A percentile compares a stretch with the other conserved stretches of the same genome.
These are phyloP conservation scores for Pterostichus niger DNA, from an alignment of 2,888 invertebrate genomes.

Conservation along the genomic window DNA sequence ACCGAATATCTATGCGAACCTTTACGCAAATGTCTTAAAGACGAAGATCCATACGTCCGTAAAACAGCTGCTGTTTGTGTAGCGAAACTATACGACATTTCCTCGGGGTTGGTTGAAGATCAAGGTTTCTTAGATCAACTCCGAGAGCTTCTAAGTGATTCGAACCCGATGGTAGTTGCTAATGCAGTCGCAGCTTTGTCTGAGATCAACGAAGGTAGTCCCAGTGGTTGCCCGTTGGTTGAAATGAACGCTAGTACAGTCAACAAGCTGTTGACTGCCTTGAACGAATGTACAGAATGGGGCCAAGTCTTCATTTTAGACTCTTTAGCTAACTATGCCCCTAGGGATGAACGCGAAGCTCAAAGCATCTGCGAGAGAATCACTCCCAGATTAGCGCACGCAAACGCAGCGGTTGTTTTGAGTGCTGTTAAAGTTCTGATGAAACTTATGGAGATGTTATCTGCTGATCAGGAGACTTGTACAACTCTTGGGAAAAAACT, in stretches of 20 bases:
- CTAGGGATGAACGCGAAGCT: slow-evolving; percentile 97
- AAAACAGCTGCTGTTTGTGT: slow-evolving; percentile 99
- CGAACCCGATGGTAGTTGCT: slow-evolving; percentile 99
- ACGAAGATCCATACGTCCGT: slow-evolving; percentile 98
- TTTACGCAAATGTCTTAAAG: slow-evolving; percentile 94
- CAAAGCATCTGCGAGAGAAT: slow-evolving; percentile 99
- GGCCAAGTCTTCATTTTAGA: slow-evolving; percentile 99
- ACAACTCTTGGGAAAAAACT: slow-evolving; percentile 96
- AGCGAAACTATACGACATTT: slow-evolving; percentile 98
- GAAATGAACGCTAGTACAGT: slow-evolving; percentile 99
- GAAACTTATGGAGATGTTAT: slow-evolving; percentile 99
- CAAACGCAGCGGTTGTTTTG: slow-evolving; percentile 98
- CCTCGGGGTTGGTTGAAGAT: slow-evolving; percentile 83
- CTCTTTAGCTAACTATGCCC: slow-evolving; percentile 97
- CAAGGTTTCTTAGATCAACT: slow-evolving; percentile 98
- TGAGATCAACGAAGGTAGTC: slow-evolving; percentile 98
- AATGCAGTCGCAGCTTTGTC: slow-evolving; percentile 99
- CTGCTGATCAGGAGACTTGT: slow-evolving; percentile 96
- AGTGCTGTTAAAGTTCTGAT: slow-evolving; percentile 98
- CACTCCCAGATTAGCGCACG: slow-evolving; percentile 97
- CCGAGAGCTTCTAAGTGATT: slow-evolving; percentile 97
- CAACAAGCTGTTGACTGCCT: slow-evolving; percentile 97
- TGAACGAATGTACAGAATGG: slow-evolving; percentile 99
- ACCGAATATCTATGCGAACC: slow-evolving; percentile 99
- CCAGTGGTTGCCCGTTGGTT: slow-evolving; percentile 95